Evolutionary conservation across 2,113 vertebrate species (phyloP).

Genomic region (Coptodon rendalli): DNA sequence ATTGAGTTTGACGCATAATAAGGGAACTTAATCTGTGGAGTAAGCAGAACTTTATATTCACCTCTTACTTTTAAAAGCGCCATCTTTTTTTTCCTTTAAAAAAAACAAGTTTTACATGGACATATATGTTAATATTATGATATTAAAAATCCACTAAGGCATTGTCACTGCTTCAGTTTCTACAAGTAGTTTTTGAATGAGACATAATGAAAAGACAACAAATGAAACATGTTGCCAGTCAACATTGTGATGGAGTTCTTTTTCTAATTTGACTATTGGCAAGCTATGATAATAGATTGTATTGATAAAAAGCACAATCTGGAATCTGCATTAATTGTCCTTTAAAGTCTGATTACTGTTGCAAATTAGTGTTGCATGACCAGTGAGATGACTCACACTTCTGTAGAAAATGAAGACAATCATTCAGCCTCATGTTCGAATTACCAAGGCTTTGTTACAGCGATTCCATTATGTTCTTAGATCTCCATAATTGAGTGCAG

Average conservation of each 20-base stretch:
- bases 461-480: not conserved
- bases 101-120: not conserved
- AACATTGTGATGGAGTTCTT: not conserved
- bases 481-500: not conserved
- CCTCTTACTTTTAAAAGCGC: not conserved
- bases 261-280: not conserved
- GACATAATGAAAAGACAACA: not conserved
- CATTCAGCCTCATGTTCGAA: not conserved
- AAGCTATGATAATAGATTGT: not conserved
- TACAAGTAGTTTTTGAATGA: not conserved
- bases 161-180: not conserved
- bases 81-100: not conserved
- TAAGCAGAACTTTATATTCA: not conserved
- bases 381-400: not conserved
- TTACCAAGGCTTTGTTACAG: not conserved
- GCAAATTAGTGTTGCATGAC: not conserved
- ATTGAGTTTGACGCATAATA: fast-evolving
- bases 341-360: not conserved
- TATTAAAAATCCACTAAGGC: not conserved
- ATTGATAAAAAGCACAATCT: not conserved
- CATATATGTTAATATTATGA: not conserved
- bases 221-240: not conserved
- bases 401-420: not conserved
- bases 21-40: not conserved
- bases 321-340: not conserved